Base-by-base conservation (phyloP, 30 jellyfish, hydroid and myxozoan species). In the Pseudorhiza aurosa region DNA sequence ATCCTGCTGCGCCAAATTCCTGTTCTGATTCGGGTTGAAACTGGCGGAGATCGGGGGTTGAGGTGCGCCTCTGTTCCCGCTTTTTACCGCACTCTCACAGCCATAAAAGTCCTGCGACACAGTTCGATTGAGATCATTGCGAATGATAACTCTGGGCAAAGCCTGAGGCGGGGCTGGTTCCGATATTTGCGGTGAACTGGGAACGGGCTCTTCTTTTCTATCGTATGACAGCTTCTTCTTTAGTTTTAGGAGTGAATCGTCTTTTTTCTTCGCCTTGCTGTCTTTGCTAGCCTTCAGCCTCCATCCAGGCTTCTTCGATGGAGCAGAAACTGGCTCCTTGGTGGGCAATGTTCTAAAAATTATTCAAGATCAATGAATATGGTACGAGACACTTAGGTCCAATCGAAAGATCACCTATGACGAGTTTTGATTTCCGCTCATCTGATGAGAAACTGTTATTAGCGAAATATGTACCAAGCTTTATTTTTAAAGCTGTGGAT, bases 201-300 rank as follows among this genome's bases (percentile, higher is more conserved):
- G 46, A 29, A 60, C 89, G 24, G 58, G 55, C 19, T 77, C 82
- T 0, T 77, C 89, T 57, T 37, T 28, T 47, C 43, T 77, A 8
- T 77, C 89, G 22, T 21, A 59, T 0, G 89, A 60, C 12, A 50
- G 65, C 68, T 62, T 77, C 51, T 77, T 77, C 74, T 62, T 77
- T 22, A 42, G 65, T 28, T 40, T 76, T 11, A 49, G 55, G 8
- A 59, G 31, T 15, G 51, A 19, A 8, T 27, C 63, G 8, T 77
- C 89, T 18, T 59, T 49, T n/a, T 60, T 60, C 26, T 77, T 77
- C 46, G 81, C 18, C 33, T 58, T 76, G 58, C 22, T 43, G 50
- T 76, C 88, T 27, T 76, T 76, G 79, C 26, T 40, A 56, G 62
- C 82, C 63, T 77, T 77, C 36, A 70, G 60, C n/a, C 63, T 77